Evolutionary conservation across 1,140 invertebrate genomes (phyloP), one percentile per base, ranked within the genome.

Genomic region (Harpegnathos saltator): DNA sequence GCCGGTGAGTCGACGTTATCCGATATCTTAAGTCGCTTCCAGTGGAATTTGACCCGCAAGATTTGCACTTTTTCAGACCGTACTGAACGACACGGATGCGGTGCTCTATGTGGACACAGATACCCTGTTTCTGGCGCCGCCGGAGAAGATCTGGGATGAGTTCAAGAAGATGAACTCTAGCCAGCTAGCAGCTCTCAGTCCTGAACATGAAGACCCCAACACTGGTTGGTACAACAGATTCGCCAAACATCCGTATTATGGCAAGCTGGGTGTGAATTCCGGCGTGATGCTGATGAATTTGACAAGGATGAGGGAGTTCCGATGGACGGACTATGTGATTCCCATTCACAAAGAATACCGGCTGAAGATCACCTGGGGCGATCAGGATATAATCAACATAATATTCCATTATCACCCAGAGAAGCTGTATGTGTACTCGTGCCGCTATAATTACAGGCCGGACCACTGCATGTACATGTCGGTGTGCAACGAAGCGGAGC

Each of bases 201-300:
- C 97, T 3, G 98, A 99, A 93, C 97, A 98, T 93, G 98, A 99
- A 93, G 98, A 98, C 93, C 96, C 96, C 15, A 97, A 97, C 90
- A 97, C 98, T 56, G 98, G 98, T 1, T 99, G 98, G 98, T 99
- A 99, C 92, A 98, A 98, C 89, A 94, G 98, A 85, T 99, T 99
- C 95, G 98, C 98, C 0, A 97, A 97, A 85, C 98, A 99, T 95
- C 98, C 98, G 0, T 99, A 97, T 93, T 99, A 98, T 96, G 97
- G 97, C 86, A 96, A 96, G 93, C 94, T 98, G 91, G 98, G 98
- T 84, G 96, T 99, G 0, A 99, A 99, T 94, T 99, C 98, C 56
- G 98, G 98, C 63, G 98, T 99, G 0, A 99, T 99, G 98, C 92
- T 99, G 29, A 99, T 99, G 98, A 99, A 99, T 94, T 95, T 99